Base-by-base conservation (phyloP, 2,888 invertebrate species). In the Phragmatobia fuliginosa region DNA sequence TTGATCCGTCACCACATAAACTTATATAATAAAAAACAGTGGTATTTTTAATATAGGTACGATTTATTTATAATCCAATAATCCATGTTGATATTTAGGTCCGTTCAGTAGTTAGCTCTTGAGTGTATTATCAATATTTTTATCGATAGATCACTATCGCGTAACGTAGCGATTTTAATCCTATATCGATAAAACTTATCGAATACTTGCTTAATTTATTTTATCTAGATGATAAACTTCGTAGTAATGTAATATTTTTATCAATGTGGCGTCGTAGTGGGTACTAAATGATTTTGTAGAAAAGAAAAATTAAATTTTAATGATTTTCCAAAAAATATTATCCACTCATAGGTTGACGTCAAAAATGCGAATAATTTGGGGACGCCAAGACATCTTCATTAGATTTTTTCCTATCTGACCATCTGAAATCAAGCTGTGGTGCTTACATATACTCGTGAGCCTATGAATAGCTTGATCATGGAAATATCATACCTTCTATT, bases 101-200 rank as follows among this genome's bases (percentile, higher is more conserved):
- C 80, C 81, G 78, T 79, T 62, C 72, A 68, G 76, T 78, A 79
- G 74, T 68, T 61, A 74, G 77, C 68, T 74, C 70, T 78, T 81
- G 72, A 75, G 74, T 67, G 78, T 79, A 59, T 21, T 86, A 90
- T 86, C 86, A 70, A 76, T 78, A 77, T 71, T 62, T 52, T 85
- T 90, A 91, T 91, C 91, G 75, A 62, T 79, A 86, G 92, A 92
- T 92, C 85, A 49, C 78, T 89, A 92, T 92, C 92, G 82, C 74
- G 78, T 81, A 81, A 82, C 78, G 81, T 72, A 83, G 80, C 90
- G 91, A 92, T 92, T 87, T 88, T 92, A 92, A 92, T 92, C 92
- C 81, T 70, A 21, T 90, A 85, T 72, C 76, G 89, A 90, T 90
- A 90, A 83, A 72, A 36, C 66, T 66, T 87, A 89, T 88, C 87